These are phyloP conservation scores for Aurelia coerulea DNA, from an alignment of 30 jellyfish, hydroid and myxozoan genomes.

Conservation along the genomic window DNA sequence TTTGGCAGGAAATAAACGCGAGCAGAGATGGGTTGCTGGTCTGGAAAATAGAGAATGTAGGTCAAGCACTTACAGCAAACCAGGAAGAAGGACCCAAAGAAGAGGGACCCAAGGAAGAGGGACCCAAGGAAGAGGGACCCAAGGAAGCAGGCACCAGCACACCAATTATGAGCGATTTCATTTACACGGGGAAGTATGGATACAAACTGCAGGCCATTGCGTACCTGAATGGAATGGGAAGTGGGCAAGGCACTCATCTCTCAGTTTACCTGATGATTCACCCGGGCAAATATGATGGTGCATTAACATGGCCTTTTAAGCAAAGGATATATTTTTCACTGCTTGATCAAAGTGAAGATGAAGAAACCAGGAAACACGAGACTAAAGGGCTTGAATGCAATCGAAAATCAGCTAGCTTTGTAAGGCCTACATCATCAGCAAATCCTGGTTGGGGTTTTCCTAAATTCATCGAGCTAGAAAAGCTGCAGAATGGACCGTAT, in stretches of 20 bases:
- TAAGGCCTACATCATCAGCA: conserved; percentile 16
- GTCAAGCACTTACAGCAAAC: background rate
- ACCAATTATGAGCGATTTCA: conserved; percentile 11
- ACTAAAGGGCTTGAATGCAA: conserved; percentile 40
- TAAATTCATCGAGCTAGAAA: conserved; percentile 35
- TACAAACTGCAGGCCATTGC: conserved; percentile 55
- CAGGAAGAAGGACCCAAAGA: too few relatives aligned
- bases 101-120: too few relatives aligned
- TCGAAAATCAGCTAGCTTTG: conserved; percentile 41
- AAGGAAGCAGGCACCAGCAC: too few relatives aligned
- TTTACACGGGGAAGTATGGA: conserved; percentile 62
- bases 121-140: too few relatives aligned
- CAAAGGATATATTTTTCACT: conserved; percentile 26
- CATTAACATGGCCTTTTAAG: conserved; percentile 57
- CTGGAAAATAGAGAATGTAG: conserved; percentile 36
- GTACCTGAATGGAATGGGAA: conserved; percentile 50
- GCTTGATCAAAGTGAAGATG: conserved; percentile 8
- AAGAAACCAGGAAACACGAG: background rate
- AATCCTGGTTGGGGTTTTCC: conserved; percentile 88
- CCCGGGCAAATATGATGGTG: conserved; percentile 50
- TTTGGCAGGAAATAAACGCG: conserved; percentile 4
- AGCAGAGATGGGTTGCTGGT: conserved; percentile 50
- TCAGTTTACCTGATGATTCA: conserved; percentile 48
- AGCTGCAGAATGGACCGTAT: conserved; percentile 12
- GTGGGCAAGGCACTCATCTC: conserved; percentile 56